Conservation (phyloP, 1,140 invertebrate species). For the Eciton burchellii region DNA sequence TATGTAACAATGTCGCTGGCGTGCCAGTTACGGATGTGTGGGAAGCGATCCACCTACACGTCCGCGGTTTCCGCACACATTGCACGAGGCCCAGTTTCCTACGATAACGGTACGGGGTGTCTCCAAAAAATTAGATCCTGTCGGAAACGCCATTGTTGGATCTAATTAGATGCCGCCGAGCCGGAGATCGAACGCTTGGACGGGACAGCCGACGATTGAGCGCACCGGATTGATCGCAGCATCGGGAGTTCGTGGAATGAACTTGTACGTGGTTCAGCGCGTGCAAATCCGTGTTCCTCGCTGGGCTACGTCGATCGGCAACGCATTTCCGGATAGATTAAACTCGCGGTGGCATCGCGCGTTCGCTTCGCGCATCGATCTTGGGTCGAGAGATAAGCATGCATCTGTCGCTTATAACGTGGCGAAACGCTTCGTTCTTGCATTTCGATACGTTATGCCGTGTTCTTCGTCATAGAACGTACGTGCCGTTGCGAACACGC, state of each 20-base stretch:
- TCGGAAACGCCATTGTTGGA: neutral
- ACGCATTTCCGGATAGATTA: neutral
- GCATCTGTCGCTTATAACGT: neutral
- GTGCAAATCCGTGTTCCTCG: too few species aligned
- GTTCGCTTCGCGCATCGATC: neutral
- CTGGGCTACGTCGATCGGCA: neutral
- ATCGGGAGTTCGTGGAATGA: neutral
- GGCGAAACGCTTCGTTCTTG: neutral
- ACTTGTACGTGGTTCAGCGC: too few species aligned
- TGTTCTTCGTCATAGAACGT: constrained; percentile 4
- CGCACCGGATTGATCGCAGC: neutral
- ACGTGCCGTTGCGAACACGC: constrained; percentile 30
- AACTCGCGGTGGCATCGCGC: neutral
- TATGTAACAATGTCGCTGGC: constrained; percentile 36
- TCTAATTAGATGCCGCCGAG: neutral
- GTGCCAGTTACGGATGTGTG: constrained; percentile 67
- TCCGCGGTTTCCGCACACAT: constrained; percentile 33
- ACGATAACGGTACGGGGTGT: constrained; percentile 12
- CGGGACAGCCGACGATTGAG: neutral
- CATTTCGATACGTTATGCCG: constrained; percentile 25
- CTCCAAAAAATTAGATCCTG: neutral
- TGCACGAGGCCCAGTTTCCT: constrained; percentile 26
- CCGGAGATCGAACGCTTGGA: too few species aligned
- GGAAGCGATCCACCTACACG: constrained; percentile 78
- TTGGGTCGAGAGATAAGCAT: neutral